Conservation (phyloP, 2,113 vertebrate species). For the cattle (Bos taurus) region ARS-UCD2.0 NC_037357.1:33084001-33084500, state of each 20-base stretch:
- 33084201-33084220: slow-evolving; percentile 60
- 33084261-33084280: slow-evolving; percentile 62
- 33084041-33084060: slow-evolving; percentile 55
- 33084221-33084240: slow-evolving; percentile 47
- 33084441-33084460: accelerated
- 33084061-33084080: slow-evolving; percentile 25
- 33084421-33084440: neutral
- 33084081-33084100: slow-evolving; percentile 7
- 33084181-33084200: slow-evolving; percentile 28
- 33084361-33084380: neutral
- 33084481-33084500: neutral
- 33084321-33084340: neutral
- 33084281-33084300: neutral
- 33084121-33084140: slow-evolving; percentile 34
- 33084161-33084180: neutral
- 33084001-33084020: slow-evolving; percentile 74
- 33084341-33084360: neutral
- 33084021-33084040: slow-evolving; percentile 75
- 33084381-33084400: neutral
- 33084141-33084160: slow-evolving; percentile 51
- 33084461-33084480: neutral
- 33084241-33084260: slow-evolving; percentile 13
- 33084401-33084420: neutral
- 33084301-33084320: neutral
- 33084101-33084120: slow-evolving; percentile 53